These are phyloP conservation scores for Acholoe squamosa DNA, from an alignment of 2,888 invertebrate genomes.

Conservation along the genomic window DNA sequence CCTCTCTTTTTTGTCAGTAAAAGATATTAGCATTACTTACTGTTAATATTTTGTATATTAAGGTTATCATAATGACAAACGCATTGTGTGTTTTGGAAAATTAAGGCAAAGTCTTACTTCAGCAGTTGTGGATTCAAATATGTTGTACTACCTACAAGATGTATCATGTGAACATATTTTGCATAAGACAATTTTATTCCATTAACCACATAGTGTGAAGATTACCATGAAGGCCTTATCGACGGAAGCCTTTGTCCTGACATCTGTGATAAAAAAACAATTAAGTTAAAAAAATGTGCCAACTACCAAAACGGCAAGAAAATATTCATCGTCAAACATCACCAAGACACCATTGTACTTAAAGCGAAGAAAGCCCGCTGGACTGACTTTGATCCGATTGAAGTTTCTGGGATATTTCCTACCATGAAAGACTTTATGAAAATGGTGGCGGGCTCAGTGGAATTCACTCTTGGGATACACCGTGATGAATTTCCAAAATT, in stretches of 20 bases:
- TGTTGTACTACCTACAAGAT: no score
- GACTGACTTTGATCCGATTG: conserved; percentile 60
- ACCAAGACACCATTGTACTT: conserved; percentile 61
- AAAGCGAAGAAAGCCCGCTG: conserved; percentile 65
- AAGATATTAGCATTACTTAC: no score
- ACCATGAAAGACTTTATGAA: conserved; percentile 45
- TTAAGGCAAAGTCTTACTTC: no score
- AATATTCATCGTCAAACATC: conserved; percentile 70
- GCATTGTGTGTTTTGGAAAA: no score
- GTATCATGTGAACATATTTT: no score
- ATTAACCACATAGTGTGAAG: conserved; percentile 74
- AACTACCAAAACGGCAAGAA: conserved; percentile 87
- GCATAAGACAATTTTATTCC: not conserved
- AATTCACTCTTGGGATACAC: conserved; percentile 65
- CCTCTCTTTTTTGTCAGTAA: no score
- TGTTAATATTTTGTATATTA: no score
- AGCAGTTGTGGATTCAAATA: no score
- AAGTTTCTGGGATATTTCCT: not conserved
- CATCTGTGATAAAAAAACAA: conserved; percentile 86
- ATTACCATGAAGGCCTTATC: conserved; percentile 85
- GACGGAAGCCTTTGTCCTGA: conserved; percentile 87
- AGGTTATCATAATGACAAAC: no score
- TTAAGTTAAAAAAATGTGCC: conserved; percentile 86
- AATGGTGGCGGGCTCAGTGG: conserved; percentile 68
- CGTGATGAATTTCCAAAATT: conserved; percentile 61